Evolutionary conservation across 2,113 vertebrate species (phyloP), one percentile per base, ranked within the genome.

Genomic region (Drymodes brunneopygia): DNA sequence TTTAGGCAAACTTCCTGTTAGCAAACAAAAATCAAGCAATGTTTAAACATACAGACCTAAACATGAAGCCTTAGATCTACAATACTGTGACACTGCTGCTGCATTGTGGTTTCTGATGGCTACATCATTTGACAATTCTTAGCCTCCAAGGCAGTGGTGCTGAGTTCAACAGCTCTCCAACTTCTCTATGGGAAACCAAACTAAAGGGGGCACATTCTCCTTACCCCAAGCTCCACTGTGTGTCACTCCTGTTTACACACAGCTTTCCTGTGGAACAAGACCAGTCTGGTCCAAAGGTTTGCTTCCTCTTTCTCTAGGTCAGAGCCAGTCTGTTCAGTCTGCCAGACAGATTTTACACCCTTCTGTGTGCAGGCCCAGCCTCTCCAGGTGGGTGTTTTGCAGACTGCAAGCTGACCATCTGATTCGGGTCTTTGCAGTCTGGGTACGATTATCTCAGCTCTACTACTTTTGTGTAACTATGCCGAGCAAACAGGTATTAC

Each of bases 391-490:
- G 48, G n/a, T 45, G 53, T 27, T 72, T 56, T 57, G 48, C 71
- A 80, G 58, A 36, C 40, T 53, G 48, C 13, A 12, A 31, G 31
- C 36, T 69, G 50, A 57, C 42, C 58, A 25, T 40, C 58, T 31
- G 50, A 73, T 65, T 56, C 45, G n/a, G 11, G 12, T 25, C 86
- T 80, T 80, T 88, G 75, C 36, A 73, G 71, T n/a, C 31, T 51
- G 53, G 23, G 3, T 40, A 69, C 0, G 2, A 53, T 58, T 93
- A 85, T 75, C 71, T 75, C 77, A 65, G 57, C 25, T 83, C 36
- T 80, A 33, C 70, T 86, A 28, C 75, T 92, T 94, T 64, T 77
- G 71, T 90, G 53, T 53, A 92, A 47, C 74, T 89, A 35, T 78
- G 88, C 35, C 1, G 21, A 85, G 53, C 75, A 79, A 93, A 81